Base-by-base conservation (phyloP, 2,113 vertebrate genomes). In the Athene noctua region DNA sequence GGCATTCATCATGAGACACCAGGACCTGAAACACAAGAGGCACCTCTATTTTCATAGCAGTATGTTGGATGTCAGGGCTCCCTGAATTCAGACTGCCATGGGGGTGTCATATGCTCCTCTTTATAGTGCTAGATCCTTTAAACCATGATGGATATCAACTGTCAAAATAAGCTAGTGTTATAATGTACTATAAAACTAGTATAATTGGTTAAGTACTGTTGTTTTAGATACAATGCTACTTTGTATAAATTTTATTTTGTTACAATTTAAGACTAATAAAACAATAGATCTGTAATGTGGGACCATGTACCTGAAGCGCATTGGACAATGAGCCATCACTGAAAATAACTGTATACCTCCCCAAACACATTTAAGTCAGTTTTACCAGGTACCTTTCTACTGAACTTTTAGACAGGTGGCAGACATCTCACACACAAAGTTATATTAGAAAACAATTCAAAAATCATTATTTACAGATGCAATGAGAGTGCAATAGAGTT, bases 291-390 rank as follows among this genome's bases (percentile, higher is more conserved):
- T 86, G n/a, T 49, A 13, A 73, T 2, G 13, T 5, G 27, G 55
- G 58, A 40, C 21, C 13, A 12, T 0, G 20, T 38, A 44, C 19
- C 25, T 29, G 36, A 47, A 23, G 13, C 58, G 47, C 13, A 2
- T 0, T 6, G 42, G 58, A 20, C 30, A 51, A 30, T 0, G 3
- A 81, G 42, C 6, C 4, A 0, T 19, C 44, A 30, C 1, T 20
- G 12, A 34, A 47, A 44, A 10, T 17, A 34, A 46, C 10, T 9
- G 38, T 8, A 17, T 2, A 3, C 10, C 16, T 80, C 62, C 54
- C 54, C 52, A 78, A 10, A 42, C 6, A 44, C 36, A 47, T 6
- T 52, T 11, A 11, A 62, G 18, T 15, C 36, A 36, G 15, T 47
- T 67, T 55, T 71, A 63, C 18, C 65, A 54, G 13, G 26, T 27